These are phyloP conservation scores for Drosophila trichaetosa DNA, from an alignment of 2,888 invertebrate genomes.

Conservation along the genomic window DNA sequence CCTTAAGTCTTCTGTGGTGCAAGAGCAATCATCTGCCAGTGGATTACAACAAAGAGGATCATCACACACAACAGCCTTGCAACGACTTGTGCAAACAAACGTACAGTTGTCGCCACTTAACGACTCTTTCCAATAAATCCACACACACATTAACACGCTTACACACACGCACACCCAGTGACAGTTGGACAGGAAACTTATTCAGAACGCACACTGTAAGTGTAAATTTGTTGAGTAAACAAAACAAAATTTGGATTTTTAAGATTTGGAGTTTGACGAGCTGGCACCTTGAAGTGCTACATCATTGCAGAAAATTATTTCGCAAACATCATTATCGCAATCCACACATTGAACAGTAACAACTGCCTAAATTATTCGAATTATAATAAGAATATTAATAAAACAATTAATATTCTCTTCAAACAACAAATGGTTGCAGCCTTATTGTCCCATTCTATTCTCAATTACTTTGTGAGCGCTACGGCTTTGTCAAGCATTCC, in stretches of 20 bases:
- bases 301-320: slow-evolving; percentile 60
- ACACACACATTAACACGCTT: slow-evolving; percentile 9
- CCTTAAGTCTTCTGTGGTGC: slow-evolving; percentile 76
- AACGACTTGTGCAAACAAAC: slow-evolving; percentile 49
- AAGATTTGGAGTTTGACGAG: slow-evolving; percentile 62
- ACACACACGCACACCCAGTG: slow-evolving; percentile 11
- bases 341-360: slow-evolving; percentile 18
- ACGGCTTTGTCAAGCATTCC: slow-evolving; percentile 44
- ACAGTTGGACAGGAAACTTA: slow-evolving; percentile 42
- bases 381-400: slow-evolving; percentile 42
- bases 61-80: slow-evolving; percentile 11
- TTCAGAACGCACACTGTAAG: slow-evolving; percentile 67
- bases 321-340: slow-evolving; percentile 36
- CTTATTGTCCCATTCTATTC: slow-evolving; percentile 26
- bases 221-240: slow-evolving; percentile 70
- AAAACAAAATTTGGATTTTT: slow-evolving; percentile 37
- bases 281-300: slow-evolving; percentile 36
- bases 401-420: slow-evolving; percentile 51
- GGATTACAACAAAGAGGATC: slow-evolving; percentile 44
- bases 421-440: slow-evolving; percentile 53
- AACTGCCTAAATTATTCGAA: slow-evolving; percentile 20
- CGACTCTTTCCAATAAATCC: slow-evolving; percentile 24
- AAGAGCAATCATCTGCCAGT: slow-evolving; percentile 47
- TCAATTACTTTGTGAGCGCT: slow-evolving; percentile 52
- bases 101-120: slow-evolving; percentile 45